Conservation (phyloP, 2,888 invertebrate genomes). For the Hemaris fuciformis region DNA sequence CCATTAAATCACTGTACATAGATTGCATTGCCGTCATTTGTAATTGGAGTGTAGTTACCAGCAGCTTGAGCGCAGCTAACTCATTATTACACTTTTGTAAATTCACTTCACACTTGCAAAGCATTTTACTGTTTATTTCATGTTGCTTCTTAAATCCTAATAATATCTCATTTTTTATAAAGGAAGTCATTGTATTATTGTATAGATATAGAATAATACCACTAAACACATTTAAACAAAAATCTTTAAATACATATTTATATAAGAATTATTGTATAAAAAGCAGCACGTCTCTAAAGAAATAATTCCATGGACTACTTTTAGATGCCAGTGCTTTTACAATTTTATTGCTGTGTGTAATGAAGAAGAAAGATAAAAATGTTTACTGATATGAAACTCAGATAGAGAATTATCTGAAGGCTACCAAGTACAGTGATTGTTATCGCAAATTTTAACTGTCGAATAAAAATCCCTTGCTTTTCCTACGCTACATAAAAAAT, state of each 20-base stretch:
- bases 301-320: not conserved
- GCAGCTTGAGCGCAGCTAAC: slow-evolving; percentile 47
- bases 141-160: slow-evolving; percentile 38
- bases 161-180: slow-evolving; percentile 23
- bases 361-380: not conserved
- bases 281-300: not conserved
- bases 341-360: not conserved
- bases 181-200: not conserved
- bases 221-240: not conserved
- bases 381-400: not conserved
- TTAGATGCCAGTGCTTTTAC: not conserved
- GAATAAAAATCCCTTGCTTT: not conserved
- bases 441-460: not conserved
- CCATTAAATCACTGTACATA: slow-evolving; percentile 55
- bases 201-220: not conserved
- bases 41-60: slow-evolving; percentile 48
- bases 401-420: not conserved
- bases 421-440: not conserved
- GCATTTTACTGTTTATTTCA: slow-evolving; percentile 37
- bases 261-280: not conserved
- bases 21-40: slow-evolving; percentile 47
- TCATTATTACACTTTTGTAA: slow-evolving; percentile 42
- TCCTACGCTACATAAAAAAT: not conserved
- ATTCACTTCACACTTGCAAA: slow-evolving; percentile 42
- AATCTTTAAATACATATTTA: not conserved